Conservation (phyloP, 2,797 vertebrate genomes). For the Sebastes itinus region DNA sequence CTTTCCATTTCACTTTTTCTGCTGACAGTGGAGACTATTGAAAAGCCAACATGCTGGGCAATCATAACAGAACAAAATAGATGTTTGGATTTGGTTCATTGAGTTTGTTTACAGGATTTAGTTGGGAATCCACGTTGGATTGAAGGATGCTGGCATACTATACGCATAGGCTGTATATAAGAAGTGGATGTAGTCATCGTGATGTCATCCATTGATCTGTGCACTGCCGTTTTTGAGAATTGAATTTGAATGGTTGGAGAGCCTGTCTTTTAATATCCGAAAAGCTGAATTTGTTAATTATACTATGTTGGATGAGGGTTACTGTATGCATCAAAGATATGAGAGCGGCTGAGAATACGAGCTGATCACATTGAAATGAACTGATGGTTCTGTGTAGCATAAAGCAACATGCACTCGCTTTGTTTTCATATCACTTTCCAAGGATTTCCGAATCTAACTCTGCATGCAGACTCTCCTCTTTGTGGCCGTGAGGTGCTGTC, state of each 20-base stretch:
- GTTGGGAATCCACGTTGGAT: not conserved
- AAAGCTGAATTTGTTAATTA: no score
- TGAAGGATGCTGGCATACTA: not conserved
- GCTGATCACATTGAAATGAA: not conserved
- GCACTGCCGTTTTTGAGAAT: no score
- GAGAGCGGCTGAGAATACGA: not conserved
- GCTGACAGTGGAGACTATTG: conserved; percentile 3
- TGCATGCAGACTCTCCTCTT: conserved; percentile 23
- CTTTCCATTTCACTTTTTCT: conserved; percentile 33
- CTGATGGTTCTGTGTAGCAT: not conserved
- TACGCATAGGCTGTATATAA: no score
- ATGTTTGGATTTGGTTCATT: conserved; percentile 33
- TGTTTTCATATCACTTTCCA: conserved; percentile 18
- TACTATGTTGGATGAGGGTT: no score
- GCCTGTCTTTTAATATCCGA: no score
- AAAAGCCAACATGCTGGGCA: not conserved
- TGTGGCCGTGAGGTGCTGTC: conserved; percentile 34
- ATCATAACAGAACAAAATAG: conserved; percentile 8
- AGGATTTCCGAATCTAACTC: conserved; percentile 32
- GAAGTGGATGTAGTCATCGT: no score
- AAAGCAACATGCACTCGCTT: not conserved
- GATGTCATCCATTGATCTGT: no score
- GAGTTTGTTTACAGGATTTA: conserved; percentile 28
- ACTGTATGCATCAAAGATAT: not conserved
- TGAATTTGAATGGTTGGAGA: no score